Percentiles rank a stretch among this genome's conserved stretches.
phyloP scores from a whole-genome alignment of 2,888 invertebrate genomes.

The Isotomurus palustris region DNA sequence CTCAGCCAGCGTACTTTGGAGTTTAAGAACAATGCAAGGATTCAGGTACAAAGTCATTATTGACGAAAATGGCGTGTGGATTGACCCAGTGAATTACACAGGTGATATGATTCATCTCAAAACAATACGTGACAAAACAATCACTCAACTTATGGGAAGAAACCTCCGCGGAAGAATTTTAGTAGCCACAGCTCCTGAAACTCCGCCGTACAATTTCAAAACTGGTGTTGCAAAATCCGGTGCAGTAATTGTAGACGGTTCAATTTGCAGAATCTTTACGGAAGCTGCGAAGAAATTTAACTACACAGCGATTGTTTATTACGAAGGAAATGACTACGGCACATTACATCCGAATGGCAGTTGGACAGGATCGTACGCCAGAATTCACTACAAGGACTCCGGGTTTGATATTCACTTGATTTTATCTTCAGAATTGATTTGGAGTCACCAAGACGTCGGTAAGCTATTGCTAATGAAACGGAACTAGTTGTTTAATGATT shows the following conservation, averaged over 20 bases:
- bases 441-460: background rate
- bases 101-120: slow-evolving; percentile 2
- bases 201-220: background rate
- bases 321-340: slow-evolving; percentile 12
- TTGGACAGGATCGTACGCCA: slow-evolving; percentile 11
- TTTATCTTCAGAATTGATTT: background rate
- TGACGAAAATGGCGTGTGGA: background rate
- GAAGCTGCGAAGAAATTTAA: background rate
- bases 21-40: background rate
- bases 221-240: background rate
- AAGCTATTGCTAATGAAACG: no score
- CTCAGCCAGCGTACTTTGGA: no score
- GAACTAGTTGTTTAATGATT: no score
- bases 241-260: background rate
- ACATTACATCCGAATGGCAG: slow-evolving; percentile 6
- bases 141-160: background rate
- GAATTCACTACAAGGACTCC: slow-evolving; percentile 12
- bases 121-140: background rate
- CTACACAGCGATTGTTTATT: background rate
- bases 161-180: background rate
- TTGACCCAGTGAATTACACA: background rate
- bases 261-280: background rate
- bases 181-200: background rate
- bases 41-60: background rate
- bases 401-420: slow-evolving; percentile 11